These are phyloP conservation scores for Cephalopholis sonnerati DNA, from an alignment of 2,113 vertebrate genomes.

Conservation along the genomic window DNA sequence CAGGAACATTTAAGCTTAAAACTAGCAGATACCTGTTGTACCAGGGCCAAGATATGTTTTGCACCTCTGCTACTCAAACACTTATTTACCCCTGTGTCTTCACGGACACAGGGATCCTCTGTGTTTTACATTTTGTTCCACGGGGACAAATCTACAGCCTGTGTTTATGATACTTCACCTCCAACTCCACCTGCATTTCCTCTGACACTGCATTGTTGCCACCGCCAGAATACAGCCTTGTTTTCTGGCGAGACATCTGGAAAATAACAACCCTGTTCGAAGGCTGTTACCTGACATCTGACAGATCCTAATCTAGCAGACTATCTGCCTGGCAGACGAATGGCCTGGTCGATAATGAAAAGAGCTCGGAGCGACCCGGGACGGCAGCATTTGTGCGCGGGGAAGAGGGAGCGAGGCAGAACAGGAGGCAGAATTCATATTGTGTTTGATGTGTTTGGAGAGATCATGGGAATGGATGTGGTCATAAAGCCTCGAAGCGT, in stretches of 20 bases:
- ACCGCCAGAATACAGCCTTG: conserved; percentile 28
- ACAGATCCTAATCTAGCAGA: conserved; percentile 65
- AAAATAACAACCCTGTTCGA: conserved; percentile 52
- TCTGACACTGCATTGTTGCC: conserved; percentile 37
- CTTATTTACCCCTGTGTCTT: background rate
- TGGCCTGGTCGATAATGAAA: conserved; percentile 60
- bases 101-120: background rate
- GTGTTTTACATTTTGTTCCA: conserved; percentile 16
- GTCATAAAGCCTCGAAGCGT: conserved; percentile 39
- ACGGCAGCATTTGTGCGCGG: conserved; percentile 17
- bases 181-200: conserved; percentile 43
- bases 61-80: background rate
- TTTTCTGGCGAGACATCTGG: conserved; percentile 28
- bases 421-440: conserved; percentile 40
- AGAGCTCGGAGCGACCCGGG: conserved; percentile 49
- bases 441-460: conserved; percentile 61
- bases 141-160: background rate
- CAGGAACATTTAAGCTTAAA: conserved; percentile 8
- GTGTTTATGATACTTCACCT: conserved; percentile 29
- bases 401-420: background rate
- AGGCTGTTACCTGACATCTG: conserved; percentile 61
- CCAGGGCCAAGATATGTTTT: background rate
- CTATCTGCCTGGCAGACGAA: conserved; percentile 54
- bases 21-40: background rate
- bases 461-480: conserved; percentile 55